Conservation (phyloP, 2,113 vertebrate species). For the Callopanchax toddi region DNA sequence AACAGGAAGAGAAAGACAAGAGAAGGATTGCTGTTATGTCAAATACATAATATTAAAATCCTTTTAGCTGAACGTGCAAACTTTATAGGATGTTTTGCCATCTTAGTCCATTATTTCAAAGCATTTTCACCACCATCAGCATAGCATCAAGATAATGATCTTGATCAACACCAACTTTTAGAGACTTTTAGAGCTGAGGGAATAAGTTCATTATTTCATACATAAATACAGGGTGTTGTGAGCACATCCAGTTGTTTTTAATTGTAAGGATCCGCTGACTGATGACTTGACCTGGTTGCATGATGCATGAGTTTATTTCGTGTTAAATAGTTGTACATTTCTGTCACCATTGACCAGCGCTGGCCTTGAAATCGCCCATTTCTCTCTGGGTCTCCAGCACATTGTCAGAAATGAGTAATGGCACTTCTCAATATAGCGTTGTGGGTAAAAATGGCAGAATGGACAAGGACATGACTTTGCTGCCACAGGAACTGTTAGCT, state of each 20-base stretch:
- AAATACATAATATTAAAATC: not conserved
- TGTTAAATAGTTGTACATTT: slow-evolving; percentile 17
- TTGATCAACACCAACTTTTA: not conserved
- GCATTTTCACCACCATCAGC: no score
- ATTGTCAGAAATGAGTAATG: slow-evolving; percentile 72
- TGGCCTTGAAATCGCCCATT: slow-evolving; percentile 64
- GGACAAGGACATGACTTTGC: slow-evolving; percentile 72
- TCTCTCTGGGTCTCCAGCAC: slow-evolving; percentile 54
- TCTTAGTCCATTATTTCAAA: no score
- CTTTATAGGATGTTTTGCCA: no score
- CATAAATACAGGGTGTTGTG: not conserved
- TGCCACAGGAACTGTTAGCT: slow-evolving; percentile 46
- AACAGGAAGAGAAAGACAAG: not conserved
- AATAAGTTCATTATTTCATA: not conserved
- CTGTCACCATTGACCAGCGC: slow-evolving; percentile 38
- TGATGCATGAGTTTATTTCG: slow-evolving; percentile 24
- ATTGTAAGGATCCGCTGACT: slow-evolving; percentile 4
- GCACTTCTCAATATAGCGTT: slow-evolving; percentile 69
- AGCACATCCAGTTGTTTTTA: not conserved
- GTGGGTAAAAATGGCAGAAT: slow-evolving; percentile 70
- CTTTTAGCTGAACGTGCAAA: not conserved
- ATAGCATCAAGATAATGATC: no score
- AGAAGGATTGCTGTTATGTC: not conserved
- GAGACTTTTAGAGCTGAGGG: not conserved
- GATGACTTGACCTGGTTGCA: slow-evolving; percentile 4